Evolutionary conservation across 2,888 invertebrate genomes (phyloP).

Genomic region (Erpobdella octoculata): DNA sequence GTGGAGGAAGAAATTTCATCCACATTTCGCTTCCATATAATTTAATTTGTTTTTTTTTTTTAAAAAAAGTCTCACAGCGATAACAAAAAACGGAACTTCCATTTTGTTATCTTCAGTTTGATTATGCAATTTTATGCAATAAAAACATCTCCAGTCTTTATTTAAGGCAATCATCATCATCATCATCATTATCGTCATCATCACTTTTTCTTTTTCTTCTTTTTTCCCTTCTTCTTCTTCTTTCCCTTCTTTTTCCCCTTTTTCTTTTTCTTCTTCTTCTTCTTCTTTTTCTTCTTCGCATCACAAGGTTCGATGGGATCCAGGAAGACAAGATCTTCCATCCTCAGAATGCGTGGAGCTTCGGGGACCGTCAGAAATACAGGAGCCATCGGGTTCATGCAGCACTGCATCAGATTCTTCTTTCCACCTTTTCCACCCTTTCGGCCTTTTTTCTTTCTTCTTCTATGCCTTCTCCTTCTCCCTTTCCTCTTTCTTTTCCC

Average conservation of each 20-base stretch:
- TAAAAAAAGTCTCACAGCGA: too few species aligned
- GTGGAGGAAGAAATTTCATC: too few species aligned
- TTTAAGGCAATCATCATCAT: too few species aligned
- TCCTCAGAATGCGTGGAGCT: background rate
- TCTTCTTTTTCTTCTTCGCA: background rate
- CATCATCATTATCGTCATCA: background rate
- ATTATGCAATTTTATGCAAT: too few species aligned
- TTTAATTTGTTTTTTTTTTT: too few species aligned
- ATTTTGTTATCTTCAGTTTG: too few species aligned
- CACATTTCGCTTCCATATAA: too few species aligned
- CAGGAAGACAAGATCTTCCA: background rate
- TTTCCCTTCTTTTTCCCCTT: background rate
- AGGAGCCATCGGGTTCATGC: background rate
- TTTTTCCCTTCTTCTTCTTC: background rate
- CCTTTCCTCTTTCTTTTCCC: background rate
- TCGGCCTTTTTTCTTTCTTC: background rate
- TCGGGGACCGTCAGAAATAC: too few species aligned
- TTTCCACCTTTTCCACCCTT: background rate
- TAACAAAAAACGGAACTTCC: too few species aligned
- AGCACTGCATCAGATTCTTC: too few species aligned
- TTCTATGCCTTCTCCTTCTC: background rate
- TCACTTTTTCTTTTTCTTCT: background rate
- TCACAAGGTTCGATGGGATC: background rate
- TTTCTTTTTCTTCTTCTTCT: background rate
- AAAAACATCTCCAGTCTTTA: too few species aligned